A percentile compares a stretch with the other conserved stretches of the same genome.
phyloP scores from a whole-genome alignment of 2,113 vertebrate species.

The Artemisiospiza belli region DNA sequence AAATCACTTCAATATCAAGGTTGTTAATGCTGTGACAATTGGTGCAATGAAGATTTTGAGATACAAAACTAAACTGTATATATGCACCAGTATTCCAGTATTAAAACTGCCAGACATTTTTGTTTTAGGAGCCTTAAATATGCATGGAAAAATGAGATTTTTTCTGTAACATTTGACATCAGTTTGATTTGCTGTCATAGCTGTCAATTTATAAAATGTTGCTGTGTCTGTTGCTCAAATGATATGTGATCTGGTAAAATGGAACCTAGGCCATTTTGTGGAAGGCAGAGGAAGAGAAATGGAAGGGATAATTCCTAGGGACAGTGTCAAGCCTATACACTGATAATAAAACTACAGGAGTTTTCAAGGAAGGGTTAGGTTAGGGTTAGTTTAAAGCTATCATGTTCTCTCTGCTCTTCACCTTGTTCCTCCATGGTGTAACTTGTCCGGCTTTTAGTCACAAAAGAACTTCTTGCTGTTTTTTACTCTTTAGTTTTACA shows the following conservation, averaged over 20 bases:
- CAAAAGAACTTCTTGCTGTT: neutral
- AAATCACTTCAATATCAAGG: neutral
- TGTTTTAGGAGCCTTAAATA: neutral
- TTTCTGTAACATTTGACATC: neutral
- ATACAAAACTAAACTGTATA: neutral
- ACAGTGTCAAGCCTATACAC: neutral
- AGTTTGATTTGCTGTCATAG: neutral
- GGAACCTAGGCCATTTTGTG: neutral
- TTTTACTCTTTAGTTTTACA: neutral
- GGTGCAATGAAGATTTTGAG: neutral
- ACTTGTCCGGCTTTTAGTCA: neutral
- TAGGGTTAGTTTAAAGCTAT: neutral
- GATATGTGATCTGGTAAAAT: neutral
- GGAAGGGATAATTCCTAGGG: neutral
- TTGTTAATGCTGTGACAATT: neutral
- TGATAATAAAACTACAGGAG: neutral
- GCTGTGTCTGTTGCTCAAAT: neutral
- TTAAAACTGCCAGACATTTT: neutral
- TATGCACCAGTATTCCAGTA: neutral
- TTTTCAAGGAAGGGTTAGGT: neutral
- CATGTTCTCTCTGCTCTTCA: neutral
- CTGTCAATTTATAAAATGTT: neutral
- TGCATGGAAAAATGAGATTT: neutral
- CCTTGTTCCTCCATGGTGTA: neutral
- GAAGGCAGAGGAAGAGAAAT: neutral